Percentiles rank a stretch among this genome's conserved stretches.
Evolutionary conservation across 2,888 invertebrate species (phyloP).

Genomic region (Nasonovia ribisnigri): DNA sequence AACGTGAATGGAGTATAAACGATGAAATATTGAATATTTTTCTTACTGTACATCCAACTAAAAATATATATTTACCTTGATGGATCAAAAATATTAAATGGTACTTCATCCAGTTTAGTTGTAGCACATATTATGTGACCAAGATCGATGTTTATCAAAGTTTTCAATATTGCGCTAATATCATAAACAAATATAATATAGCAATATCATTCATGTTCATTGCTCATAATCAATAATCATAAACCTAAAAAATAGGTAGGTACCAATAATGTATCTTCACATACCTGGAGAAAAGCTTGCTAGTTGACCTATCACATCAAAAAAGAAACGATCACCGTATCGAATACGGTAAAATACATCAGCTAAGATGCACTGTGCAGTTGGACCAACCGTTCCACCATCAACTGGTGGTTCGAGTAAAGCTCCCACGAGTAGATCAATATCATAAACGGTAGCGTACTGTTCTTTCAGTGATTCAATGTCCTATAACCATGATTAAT

Average conservation of each 20-base stretch:
- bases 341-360: background rate
- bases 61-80: background rate
- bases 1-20: no score
- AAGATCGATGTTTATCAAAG: background rate
- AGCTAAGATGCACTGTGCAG: background rate
- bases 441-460: background rate
- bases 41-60: background rate
- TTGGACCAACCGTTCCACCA: background rate
- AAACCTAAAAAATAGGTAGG: background rate
- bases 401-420: background rate
- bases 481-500: background rate
- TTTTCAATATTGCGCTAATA: constrained; percentile 5
- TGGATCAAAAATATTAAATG: background rate
- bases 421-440: background rate
- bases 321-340: background rate
- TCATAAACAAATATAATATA: background rate
- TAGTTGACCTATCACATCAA: background rate
- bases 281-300: background rate
- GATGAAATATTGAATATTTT: background rate
- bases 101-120: background rate
- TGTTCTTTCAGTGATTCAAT: background rate
- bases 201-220: background rate
- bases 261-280: background rate
- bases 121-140: constrained; percentile 43
- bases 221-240: no score